phyloP scores from a whole-genome alignment of 1,140 invertebrate genomes.

The Mercenaria mercenaria region DNA sequence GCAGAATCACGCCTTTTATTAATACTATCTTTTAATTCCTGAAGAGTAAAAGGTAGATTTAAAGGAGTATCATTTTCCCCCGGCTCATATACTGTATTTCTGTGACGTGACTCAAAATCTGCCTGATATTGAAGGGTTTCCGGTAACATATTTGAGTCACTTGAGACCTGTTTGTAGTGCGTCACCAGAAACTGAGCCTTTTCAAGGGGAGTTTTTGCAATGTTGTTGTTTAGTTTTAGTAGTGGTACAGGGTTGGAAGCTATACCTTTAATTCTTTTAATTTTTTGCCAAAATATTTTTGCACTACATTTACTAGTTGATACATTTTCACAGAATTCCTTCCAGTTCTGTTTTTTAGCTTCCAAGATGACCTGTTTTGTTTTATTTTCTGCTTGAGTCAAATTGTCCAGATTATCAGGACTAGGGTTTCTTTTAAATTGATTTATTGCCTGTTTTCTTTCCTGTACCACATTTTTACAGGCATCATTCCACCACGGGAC shows the following conservation, averaged over 20 bases:
- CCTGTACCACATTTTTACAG: neutral
- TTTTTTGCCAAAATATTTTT: constrained; percentile 6
- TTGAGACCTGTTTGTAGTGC: neutral
- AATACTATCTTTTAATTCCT: neutral
- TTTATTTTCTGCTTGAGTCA: neutral
- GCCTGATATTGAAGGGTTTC: neutral
- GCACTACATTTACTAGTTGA: neutral
- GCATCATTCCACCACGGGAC: constrained; percentile 3
- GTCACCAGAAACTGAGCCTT: neutral
- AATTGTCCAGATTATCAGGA: neutral
- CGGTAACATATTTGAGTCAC: neutral
- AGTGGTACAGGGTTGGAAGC: neutral
- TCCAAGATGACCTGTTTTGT: neutral
- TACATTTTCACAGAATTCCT: neutral
- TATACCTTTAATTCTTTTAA: neutral
- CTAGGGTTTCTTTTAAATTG: neutral
- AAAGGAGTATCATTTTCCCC: neutral
- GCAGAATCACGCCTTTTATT: neutral
- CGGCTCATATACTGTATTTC: neutral
- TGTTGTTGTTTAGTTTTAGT: neutral
- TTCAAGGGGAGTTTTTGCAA: neutral
- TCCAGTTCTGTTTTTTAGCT: constrained; percentile 11
- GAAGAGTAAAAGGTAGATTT: no score
- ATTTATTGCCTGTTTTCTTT: neutral
- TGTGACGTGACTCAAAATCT: neutral